Percentiles rank a stretch among this genome's conserved stretches.
Evolutionary conservation across 2,888 invertebrate genomes (phyloP).

Genomic region (Caenorhabditis sp.): DNA sequence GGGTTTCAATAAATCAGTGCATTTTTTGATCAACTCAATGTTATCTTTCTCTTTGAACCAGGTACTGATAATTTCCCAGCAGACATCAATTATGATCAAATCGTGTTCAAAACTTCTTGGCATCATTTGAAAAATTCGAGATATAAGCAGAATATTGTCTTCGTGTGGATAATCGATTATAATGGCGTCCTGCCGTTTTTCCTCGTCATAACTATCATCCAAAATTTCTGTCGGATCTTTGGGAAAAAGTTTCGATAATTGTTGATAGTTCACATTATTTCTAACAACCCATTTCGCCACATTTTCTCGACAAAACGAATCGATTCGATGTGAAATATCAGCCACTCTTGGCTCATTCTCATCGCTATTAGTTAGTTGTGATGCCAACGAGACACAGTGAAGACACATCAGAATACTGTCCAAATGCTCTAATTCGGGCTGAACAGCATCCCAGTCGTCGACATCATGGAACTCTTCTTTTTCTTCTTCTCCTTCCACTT

Average conservation of each 20-base stretch:
- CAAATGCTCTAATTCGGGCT: slow-evolving; percentile 35
- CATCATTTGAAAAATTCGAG: slow-evolving; percentile 28
- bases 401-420: slow-evolving; percentile 34
- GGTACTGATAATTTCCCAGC: slow-evolving; percentile 54
- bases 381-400: slow-evolving; percentile 23
- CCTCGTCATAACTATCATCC: slow-evolving; percentile 23
- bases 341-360: slow-evolving; percentile 12
- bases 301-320: slow-evolving; percentile 32
- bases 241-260: slow-evolving; percentile 22
- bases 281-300: slow-evolving; percentile 32
- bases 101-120: slow-evolving; percentile 36
- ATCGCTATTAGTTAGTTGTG: not conserved
- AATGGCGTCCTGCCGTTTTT: slow-evolving; percentile 18
- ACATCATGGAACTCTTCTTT: slow-evolving; percentile 3
- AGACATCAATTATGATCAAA: slow-evolving; percentile 41
- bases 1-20: slow-evolving; percentile 11
- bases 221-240: slow-evolving; percentile 22
- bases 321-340: slow-evolving; percentile 22
- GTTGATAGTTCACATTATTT: slow-evolving; percentile 8
- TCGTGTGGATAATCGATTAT: slow-evolving; percentile 30
- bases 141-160: slow-evolving; percentile 1
- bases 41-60: slow-evolving; percentile 47
- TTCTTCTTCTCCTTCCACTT: slow-evolving; percentile 6
- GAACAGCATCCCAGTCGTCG: slow-evolving; percentile 29
- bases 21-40: slow-evolving; percentile 10